A percentile compares a stretch with the other conserved stretches of the same genome.
These are phyloP conservation scores for Formica exsecta DNA, from an alignment of 1,140 invertebrate species.

Conservation along the genomic window DNA sequence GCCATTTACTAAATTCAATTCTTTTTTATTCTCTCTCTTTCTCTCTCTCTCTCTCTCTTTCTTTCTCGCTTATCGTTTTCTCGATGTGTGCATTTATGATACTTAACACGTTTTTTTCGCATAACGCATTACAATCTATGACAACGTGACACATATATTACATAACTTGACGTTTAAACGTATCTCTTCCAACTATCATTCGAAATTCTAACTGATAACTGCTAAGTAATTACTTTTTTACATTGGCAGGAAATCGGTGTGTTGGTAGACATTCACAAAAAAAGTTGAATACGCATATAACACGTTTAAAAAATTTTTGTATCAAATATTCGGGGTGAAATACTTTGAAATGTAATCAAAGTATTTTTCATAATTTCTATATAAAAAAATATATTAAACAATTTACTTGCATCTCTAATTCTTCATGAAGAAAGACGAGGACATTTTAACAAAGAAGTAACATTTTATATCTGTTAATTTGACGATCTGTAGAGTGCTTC, in stretches of 20 bases:
- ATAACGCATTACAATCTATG: constrained; percentile 30
- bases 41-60: neutral
- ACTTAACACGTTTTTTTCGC: constrained; percentile 37
- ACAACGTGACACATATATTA: constrained; percentile 13
- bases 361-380: constrained; percentile 21
- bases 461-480: constrained; percentile 52
- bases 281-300: neutral
- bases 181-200: neutral
- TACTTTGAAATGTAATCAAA: neutral
- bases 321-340: neutral
- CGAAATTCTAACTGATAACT: neutral
- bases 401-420: constrained; percentile 26
- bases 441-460: constrained; percentile 28
- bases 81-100: constrained; percentile 47
- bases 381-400: neutral
- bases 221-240: neutral
- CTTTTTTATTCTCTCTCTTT: neutral
- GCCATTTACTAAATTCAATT: neutral
- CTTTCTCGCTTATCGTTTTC: neutral
- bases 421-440: constrained; percentile 1
- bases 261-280: neutral
- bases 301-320: neutral
- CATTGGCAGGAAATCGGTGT: neutral
- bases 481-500: constrained; percentile 8
- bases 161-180: no score